These are phyloP conservation scores for Naja naja DNA, from an alignment of 2,113 vertebrate genomes.

Conservation along the genomic window DNA sequence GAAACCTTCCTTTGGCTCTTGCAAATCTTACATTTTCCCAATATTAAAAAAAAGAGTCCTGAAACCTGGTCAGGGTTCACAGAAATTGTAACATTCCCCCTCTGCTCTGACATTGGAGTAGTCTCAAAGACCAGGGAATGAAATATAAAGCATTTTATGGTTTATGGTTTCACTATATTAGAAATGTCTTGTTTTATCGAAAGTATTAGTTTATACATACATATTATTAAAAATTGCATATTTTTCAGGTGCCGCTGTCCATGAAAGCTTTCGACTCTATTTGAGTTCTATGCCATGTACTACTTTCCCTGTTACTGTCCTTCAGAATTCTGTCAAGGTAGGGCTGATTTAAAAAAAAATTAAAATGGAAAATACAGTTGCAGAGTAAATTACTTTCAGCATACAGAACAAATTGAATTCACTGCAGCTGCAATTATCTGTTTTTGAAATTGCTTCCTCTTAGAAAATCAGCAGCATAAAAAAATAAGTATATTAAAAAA, in stretches of 20 bases:
- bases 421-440: not conserved
- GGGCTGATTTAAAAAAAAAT: not conserved
- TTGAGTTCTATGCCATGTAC: conserved; percentile 83
- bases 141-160: not conserved
- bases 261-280: conserved; percentile 80
- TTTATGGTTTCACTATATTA: not conserved
- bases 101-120: not conserved
- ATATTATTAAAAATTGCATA: not conserved
- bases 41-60: not conserved
- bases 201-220: not conserved
- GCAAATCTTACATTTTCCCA: not conserved
- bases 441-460: not conserved
- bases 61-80: not conserved
- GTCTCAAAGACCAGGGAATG: not conserved
- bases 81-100: not conserved
- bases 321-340: conserved; percentile 87
- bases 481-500: not conserved
- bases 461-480: not conserved
- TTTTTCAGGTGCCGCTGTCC: conserved; percentile 68
- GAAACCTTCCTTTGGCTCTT: not conserved
- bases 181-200: no score
- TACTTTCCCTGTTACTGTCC: conserved; percentile 81
- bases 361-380: not conserved
- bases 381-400: not conserved
- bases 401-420: not conserved